Base-by-base conservation (phyloP, 1,140 invertebrate species). In the Bombus turneri region DNA sequence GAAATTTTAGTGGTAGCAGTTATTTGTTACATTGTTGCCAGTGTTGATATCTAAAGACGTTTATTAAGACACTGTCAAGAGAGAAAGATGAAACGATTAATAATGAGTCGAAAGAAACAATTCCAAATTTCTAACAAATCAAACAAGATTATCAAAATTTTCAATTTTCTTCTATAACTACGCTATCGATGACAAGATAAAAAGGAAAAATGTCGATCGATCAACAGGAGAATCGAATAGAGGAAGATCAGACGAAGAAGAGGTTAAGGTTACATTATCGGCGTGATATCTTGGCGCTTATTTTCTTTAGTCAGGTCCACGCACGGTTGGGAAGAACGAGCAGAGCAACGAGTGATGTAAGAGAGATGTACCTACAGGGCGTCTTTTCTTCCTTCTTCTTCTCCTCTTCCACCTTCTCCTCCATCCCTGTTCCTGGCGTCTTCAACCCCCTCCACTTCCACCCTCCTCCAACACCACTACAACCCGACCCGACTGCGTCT, bases 361-460 rank as follows among this genome's bases (percentile, higher is more conserved):
- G 89, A 88, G 87, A 88, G 89, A 90, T 87, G 84, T 91, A 90
- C 68, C 81, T 80, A 86, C 86, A 80, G 72, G 81, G 88, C n/a
- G 62, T 72, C 79, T 83, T 69, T 81, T 81, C 76, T 66, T 81
- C 71, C 69, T 87, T 59, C 68, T 83, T 34, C 47, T 59, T 68
- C 66, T 39, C 41, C 28, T 28, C 59, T 37, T 47, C 15, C 47
- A 47, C 47, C 57, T 71, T 39, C 37, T 53, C 68, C n/a, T 81
- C 57, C 57, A 73, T 64, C 73, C 59, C 57, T 66, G 39, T 47
- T 71, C n/a, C 64, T 57, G 28, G 31, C 72, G 43, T 84, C 64
- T 81, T 78, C 68, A 43, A 82, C 25, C 76, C 73, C 25, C 68
- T 15, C 57, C 25, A 9, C 68, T 75, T 74, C 59, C 59, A 69